Evolutionary conservation across 2,888 invertebrate species (phyloP), one percentile per base, ranked within the genome.

Genomic region (Polydrusus tereticollis): DNA sequence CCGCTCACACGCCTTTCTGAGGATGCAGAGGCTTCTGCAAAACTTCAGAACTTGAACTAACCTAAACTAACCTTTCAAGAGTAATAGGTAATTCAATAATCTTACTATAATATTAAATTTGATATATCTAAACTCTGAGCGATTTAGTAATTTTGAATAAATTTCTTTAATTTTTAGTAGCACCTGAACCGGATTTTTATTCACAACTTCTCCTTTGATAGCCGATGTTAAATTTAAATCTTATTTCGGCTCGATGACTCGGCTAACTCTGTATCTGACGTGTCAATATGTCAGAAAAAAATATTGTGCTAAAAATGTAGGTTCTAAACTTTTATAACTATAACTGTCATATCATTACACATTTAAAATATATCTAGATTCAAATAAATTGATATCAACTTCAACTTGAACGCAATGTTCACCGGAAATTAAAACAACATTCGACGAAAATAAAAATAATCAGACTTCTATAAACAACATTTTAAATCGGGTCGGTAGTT

Each of bases 161-260:
- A 36, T 8, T 33, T 38, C 16, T 41, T 5, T 23, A 10, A 55
- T 38, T 41, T 23, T 21, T 21, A 23, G 26, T 36, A 43, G 26
- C 65, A 66, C 72, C 67, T 72, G 66, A 67, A 55, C 66, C 58
- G 20, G 72, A 52, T 55, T 59, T 71, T 71, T 65, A 71, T 65
- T 65, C 66, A 62, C 57, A 72, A 66, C 52, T 60, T 33, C 55
- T 50, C 65, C 33, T 26, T 21, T 33, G 45, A 12, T 43, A 38
- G n/a, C n/a, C n/a, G n/a, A n/a, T n/a, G n/a, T n/a, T 55, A 47
- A 55, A 33, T 29, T 26, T 45, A 38, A 23, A 33, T 45, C 21
- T 62, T 67, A 72, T 72, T 66, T 66, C 36, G 41, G 72, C 67
- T 67, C 67, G 55, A 72, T 72, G 72, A 72, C 66, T 67, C 57